phyloP scores from a whole-genome alignment of 1,140 invertebrate species.

The Planococcus citri region DNA sequence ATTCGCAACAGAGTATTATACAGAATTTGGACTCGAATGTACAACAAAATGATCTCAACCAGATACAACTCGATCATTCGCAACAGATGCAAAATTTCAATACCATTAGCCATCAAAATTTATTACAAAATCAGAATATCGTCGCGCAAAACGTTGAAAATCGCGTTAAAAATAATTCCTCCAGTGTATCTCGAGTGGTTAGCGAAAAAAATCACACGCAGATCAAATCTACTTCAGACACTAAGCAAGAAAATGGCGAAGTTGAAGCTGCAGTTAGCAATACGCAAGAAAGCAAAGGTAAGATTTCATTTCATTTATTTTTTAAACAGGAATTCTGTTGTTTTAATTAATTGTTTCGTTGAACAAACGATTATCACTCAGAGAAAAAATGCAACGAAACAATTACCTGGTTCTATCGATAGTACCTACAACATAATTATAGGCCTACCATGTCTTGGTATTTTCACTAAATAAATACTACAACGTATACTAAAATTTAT shows the following conservation, averaged over 20 bases:
- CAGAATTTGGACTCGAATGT: background rate
- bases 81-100: background rate
- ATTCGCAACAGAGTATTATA: background rate
- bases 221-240: background rate
- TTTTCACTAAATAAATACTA: no score
- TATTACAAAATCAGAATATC: background rate
- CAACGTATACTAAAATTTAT: no score
- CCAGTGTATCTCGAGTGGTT: background rate
- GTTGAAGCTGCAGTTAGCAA: background rate
- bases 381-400: no score
- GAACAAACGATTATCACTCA: no score
- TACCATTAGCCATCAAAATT: background rate
- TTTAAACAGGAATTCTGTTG: no score
- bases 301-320: no score
- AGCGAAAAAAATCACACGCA: background rate
- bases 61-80: background rate
- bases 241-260: background rate
- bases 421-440: no score
- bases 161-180: background rate
- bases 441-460: no score
- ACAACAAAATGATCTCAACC: background rate
- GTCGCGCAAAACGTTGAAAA: background rate
- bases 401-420: no score
- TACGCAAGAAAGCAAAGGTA: background rate
- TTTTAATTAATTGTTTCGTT: no score